Base-by-base conservation (phyloP, 23 tunicate genomes). In the Ciona savignyi region DNA sequence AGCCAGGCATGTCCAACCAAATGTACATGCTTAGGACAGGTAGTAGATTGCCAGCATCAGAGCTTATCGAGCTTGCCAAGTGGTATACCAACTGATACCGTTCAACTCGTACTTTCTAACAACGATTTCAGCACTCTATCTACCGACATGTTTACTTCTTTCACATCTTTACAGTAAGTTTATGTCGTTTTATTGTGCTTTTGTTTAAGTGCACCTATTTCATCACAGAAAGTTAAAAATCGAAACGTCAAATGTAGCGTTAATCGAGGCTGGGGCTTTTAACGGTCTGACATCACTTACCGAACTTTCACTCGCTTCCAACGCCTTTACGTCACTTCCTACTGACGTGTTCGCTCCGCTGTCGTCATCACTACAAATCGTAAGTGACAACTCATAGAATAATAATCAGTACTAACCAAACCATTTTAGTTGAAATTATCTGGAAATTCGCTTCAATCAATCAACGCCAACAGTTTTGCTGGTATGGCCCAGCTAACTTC, bases 21-120 rank as follows among this genome's bases (percentile, higher is more conserved):
- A 19, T 88, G 96, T 49, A 63, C 80, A 19, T 88, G 96, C 72
- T 26, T 69, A 11, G 75, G 70, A 20, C 71, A 80, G 1, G 34
- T 70, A 11, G 96, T 88, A n/a, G 79, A 82, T 30, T 88, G 96
- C 84, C 81, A 80, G 33, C 79, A 73, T 25, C 87, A 77, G 35
- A 73, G 87, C 25, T 76, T 88, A 23, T 2, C 80, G 1, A 11
- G 80, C 0, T 61, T 88, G 27, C 96, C 96, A 20, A 23, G 77
- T 31, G 87, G 84, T 25, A 88, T 88, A 30, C 96, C 96, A 1
- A 42, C 72, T 3, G 72, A 72, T 19, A 82, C 96, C 3, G 78
- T 49, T 32, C 51, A 68, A 4, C 67, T 88, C 22, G 64, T 75
- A 29, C 42, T 88, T 64, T 85, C 74, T 29, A 34, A 67, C 28